Evolutionary conservation across 1,140 invertebrate species (phyloP).

Genomic region (Camponotus pennsylvanicus): DNA sequence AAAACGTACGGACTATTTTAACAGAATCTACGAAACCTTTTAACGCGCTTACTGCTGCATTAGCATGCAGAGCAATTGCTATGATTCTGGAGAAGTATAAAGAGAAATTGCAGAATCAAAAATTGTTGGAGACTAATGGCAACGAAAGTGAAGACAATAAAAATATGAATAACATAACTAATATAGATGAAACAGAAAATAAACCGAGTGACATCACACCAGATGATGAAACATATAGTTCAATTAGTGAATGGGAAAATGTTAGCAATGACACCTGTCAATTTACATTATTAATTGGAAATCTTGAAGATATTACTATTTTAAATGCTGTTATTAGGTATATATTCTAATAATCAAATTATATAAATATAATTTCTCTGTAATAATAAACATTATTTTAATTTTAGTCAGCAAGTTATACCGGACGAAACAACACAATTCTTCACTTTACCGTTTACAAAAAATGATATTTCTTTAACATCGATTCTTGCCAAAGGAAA

Average conservation of each 20-base stretch:
- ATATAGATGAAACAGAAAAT: constrained; percentile 46
- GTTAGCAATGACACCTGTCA: constrained; percentile 94
- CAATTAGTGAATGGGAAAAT: constrained; percentile 91
- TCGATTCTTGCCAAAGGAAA: constrained; percentile 92
- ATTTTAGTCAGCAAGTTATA: constrained; percentile 79
- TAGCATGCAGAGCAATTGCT: constrained; percentile 92
- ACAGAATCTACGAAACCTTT: constrained; percentile 90
- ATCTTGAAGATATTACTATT: constrained; percentile 95
- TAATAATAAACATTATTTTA: background rate
- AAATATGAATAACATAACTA: constrained; percentile 61
- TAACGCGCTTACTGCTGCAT: constrained; percentile 90
- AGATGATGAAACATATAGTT: constrained; percentile 86
- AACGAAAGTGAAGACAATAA: constrained; percentile 70
- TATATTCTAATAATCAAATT: constrained; percentile 74
- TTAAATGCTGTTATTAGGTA: constrained; percentile 90
- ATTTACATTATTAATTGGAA: constrained; percentile 94
- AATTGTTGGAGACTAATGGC: constrained; percentile 73
- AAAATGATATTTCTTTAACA: constrained; percentile 90
- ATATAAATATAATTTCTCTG: constrained; percentile 73
- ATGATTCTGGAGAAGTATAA: constrained; percentile 85
- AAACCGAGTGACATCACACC: constrained; percentile 65
- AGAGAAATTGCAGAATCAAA: constrained; percentile 76
- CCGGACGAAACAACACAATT: constrained; percentile 78
- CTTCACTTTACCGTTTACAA: constrained; percentile 87
- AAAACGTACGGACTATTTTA: constrained; percentile 89